Percentiles rank a stretch among this genome's conserved stretches.
Evolutionary conservation across 1,140 invertebrate species (phyloP).

Genomic region (Oryctes rhinoceros): DNA sequence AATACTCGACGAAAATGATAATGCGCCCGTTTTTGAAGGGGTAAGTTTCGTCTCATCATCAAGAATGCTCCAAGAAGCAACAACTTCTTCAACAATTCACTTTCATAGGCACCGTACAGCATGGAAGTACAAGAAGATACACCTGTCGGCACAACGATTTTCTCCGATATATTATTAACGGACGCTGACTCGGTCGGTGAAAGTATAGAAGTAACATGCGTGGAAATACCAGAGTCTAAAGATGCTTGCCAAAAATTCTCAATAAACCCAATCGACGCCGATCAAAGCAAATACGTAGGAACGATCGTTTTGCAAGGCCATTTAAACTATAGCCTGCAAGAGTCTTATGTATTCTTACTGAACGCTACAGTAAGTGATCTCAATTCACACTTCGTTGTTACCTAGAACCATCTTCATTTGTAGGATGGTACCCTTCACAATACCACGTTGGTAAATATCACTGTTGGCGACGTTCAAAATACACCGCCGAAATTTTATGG

Average conservation of each 20-base stretch:
- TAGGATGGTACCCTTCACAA: conserved; percentile 82
- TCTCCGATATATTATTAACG: conserved; percentile 75
- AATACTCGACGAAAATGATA: conserved; percentile 89
- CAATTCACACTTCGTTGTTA: not conserved
- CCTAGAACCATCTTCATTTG: not conserved
- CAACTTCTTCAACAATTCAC: conserved; percentile 17
- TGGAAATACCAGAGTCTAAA: conserved; percentile 55
- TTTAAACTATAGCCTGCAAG: conserved; percentile 53
- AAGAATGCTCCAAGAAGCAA: not conserved
- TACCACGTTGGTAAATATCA: conserved; percentile 76
- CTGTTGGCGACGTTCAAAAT: conserved; percentile 84
- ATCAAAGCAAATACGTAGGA: conserved; percentile 54
- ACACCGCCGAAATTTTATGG: conserved; percentile 84
- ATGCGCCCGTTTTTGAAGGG: conserved; percentile 81
- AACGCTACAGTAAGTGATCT: conserved; percentile 54
- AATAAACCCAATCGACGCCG: conserved; percentile 50
- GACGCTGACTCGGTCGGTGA: conserved; percentile 84
- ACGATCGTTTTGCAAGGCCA: conserved; percentile 52
- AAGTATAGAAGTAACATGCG: conserved; percentile 79
- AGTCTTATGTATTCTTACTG: conserved; percentile 53
- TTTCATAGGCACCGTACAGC: conserved; percentile 78
- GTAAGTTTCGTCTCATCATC: conserved; percentile 62
- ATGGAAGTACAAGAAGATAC: conserved; percentile 82
- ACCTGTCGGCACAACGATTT: conserved; percentile 75
- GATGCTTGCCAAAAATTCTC: conserved; percentile 56